A percentile compares a stretch with the other conserved stretches of the same genome.
Evolutionary conservation across 1,140 invertebrate species (phyloP).

Genomic region (Brachionus asplanchnoidis): DNA sequence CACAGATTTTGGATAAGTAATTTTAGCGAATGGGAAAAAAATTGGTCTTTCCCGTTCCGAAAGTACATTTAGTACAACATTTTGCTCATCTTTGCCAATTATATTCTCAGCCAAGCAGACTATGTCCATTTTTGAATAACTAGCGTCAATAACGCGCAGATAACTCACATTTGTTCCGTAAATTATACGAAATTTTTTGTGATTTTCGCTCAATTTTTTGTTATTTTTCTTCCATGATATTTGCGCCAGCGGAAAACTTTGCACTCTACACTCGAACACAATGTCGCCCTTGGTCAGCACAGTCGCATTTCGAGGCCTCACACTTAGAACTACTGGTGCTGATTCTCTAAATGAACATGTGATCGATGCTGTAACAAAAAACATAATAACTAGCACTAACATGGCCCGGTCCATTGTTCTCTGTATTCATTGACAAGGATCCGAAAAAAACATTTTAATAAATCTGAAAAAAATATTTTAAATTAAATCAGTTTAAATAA

Average conservation of each 20-base stretch:
- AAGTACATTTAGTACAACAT: neutral
- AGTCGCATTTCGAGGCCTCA: neutral
- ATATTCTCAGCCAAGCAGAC: neutral
- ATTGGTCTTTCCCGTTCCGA: neutral
- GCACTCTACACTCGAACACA: slow-evolving; percentile 20
- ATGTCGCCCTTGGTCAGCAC: neutral
- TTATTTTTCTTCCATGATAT: slow-evolving; percentile 28
- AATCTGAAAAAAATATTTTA: neutral
- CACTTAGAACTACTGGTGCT: neutral
- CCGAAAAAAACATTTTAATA: neutral
- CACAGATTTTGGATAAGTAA: slow-evolving; percentile 14
- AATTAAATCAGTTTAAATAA: neutral
- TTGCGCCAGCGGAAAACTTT: neutral
- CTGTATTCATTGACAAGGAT: neutral
- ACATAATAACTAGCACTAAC: neutral
- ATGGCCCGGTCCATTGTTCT: neutral
- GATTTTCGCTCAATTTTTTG: slow-evolving; percentile 14
- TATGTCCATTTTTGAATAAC: neutral
- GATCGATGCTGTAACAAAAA: neutral
- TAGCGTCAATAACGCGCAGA: slow-evolving; percentile 12
- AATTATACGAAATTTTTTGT: slow-evolving; percentile 27
- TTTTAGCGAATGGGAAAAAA: neutral
- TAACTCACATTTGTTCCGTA: slow-evolving; percentile 16
- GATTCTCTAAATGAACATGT: neutral
- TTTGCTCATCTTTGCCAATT: neutral